Evolutionary conservation across 2,888 invertebrate species (phyloP).

Genomic region (Criorhina ranunculi): DNA sequence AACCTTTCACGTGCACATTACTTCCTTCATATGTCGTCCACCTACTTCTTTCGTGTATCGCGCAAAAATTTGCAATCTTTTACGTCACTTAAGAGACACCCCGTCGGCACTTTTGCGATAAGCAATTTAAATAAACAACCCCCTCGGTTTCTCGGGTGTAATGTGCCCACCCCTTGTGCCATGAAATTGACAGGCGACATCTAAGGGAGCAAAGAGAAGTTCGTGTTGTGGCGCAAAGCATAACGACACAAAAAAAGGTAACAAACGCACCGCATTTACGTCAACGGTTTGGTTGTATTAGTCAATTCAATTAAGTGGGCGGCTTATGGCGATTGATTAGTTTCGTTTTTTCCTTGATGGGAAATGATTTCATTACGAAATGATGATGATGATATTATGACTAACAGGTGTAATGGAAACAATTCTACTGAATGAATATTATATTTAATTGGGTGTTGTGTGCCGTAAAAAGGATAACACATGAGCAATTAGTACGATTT

Average conservation of each 20-base stretch:
- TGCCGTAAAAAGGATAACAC: background rate
- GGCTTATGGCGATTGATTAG: constrained; percentile 40
- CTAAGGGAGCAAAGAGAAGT: background rate
- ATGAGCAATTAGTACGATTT: background rate
- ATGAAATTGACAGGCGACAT: constrained; percentile 41
- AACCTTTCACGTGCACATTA: constrained; percentile 7
- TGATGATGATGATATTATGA: constrained; percentile 8
- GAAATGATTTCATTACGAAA: constrained; percentile 22
- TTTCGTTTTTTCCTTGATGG: constrained; percentile 7
- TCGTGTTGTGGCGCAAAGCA: background rate
- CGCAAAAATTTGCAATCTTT: constrained; percentile 61
- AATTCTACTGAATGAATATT: background rate
- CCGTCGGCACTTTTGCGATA: constrained; percentile 43
- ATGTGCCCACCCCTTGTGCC: constrained; percentile 12
- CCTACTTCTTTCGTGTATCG: constrained; percentile 17
- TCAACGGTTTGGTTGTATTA: constrained; percentile 41
- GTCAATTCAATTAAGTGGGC: constrained; percentile 63
- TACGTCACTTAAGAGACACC: constrained; percentile 64
- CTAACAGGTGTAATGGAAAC: constrained; percentile 21
- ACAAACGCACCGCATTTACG: constrained; percentile 48
- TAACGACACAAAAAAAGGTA: background rate
- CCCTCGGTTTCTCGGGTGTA: constrained; percentile 17
- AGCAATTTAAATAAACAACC: constrained; percentile 63
- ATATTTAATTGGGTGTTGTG: background rate
- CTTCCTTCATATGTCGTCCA: constrained; percentile 23